Evolutionary conservation across 2,888 invertebrate genomes (phyloP), one percentile per base, ranked within the genome.

Genomic region (Norana najaformis): DNA sequence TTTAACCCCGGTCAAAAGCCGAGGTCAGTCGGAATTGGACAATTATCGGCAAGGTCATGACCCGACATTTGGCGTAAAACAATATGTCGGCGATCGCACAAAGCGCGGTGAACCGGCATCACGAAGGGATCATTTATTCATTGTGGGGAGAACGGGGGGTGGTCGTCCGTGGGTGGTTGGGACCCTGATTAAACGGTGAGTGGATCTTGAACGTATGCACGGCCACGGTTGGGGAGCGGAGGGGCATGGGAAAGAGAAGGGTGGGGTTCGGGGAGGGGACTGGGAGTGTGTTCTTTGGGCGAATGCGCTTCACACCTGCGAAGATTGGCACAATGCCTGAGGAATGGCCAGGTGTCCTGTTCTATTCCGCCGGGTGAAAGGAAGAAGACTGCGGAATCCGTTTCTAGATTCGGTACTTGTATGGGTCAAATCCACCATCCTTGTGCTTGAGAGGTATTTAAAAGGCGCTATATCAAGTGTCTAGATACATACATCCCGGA

Each of bases 21-120:
- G 85, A 37, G 85, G 85, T 85, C 85, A 85, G 1, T 16, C 11
- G 37, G 35, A 85, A 85, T 85, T 85, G 85, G 85, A 85, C 85
- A 85, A 85, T 85, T 85, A 85, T 85, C 85, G 85, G 37, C 37
- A 35, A 36, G 85, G 85, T 85, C 85, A 85, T 37, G 85, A 85
- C 85, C 85, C 85, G 36, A 85, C 85, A 85, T 85, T 85, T 85
- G 85, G 85, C 85, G 85, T 85, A 37, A 85, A 85, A 85, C 85
- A 85, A 85, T 85, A 85, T 85, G 85, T 85, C 85, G 35, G 85
- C 36, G 85, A 20, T 69, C 30, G 69, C 69, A 69, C 69, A 69
- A 69, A 69, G 69, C 69, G 69, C 69, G 2, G 69, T n/a, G 69
- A 69, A 69, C 69, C 69, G n/a, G n/a, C 69, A n/a, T 69, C 69